Conservation (phyloP, 2,797 vertebrate genomes). For the Lithobates sylvaticus region DNA sequence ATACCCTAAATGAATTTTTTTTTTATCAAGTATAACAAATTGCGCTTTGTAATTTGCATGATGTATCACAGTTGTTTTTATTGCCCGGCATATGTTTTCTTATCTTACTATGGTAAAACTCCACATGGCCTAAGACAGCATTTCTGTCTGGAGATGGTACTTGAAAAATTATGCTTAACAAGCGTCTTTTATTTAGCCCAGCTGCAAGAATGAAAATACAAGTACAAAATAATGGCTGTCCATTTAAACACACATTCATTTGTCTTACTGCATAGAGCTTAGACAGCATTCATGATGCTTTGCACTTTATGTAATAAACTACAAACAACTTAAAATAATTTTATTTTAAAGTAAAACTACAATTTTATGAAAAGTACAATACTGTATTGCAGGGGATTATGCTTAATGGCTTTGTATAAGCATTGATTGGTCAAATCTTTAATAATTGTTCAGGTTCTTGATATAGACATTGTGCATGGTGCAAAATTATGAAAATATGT, state of each 20-base stretch:
- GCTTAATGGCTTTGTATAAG: background rate
- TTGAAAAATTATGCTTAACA: conserved; percentile 42
- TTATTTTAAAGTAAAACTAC: background rate
- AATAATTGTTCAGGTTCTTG: background rate
- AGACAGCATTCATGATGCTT: background rate
- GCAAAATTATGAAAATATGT: no score
- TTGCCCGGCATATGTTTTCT: conserved; percentile 20
- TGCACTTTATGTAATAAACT: background rate
- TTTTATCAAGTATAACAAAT: background rate
- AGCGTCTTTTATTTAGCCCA: conserved; percentile 32
- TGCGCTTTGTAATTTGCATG: background rate
- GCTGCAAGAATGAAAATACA: conserved; percentile 22
- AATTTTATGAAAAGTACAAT: background rate
- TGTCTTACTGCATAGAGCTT: conserved; percentile 3
- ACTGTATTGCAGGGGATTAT: background rate
- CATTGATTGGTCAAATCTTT: background rate
- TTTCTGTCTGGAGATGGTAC: conserved; percentile 2
- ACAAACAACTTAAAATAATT: background rate
- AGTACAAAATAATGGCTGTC: background rate
- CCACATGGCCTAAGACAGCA: conserved; percentile 19
- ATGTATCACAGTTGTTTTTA: conserved; percentile 15
- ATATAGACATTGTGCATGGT: background rate
- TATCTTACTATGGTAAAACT: background rate
- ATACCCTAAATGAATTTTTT: background rate
- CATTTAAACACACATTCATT: conserved; percentile 8